These are phyloP conservation scores for Drosophila novamexicana DNA, from an alignment of 1,140 invertebrate species.

Conservation along the genomic window DNA sequence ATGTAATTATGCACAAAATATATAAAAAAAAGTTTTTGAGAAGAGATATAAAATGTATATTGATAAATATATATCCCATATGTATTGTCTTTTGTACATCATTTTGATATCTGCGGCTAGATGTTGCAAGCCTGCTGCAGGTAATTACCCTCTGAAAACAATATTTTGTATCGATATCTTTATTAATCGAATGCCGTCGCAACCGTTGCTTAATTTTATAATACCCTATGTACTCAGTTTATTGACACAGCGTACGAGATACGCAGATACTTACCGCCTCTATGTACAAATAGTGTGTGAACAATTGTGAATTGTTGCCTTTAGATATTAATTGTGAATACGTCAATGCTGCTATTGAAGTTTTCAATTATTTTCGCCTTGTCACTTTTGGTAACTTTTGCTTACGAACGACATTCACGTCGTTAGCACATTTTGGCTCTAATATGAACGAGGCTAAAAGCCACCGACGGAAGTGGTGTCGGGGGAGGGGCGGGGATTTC, in stretches of 20 bases:
- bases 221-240: not conserved
- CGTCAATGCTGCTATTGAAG: slow-evolving; percentile 36
- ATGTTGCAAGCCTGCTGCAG: no score
- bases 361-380: slow-evolving; percentile 37
- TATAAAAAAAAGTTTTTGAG: no score
- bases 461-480: not conserved
- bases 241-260: not conserved
- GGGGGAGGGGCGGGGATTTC: not conserved
- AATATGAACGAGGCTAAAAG: slow-evolving; percentile 8
- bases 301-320: slow-evolving; percentile 29
- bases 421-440: slow-evolving; percentile 30
- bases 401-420: slow-evolving; percentile 15
- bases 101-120: not conserved
- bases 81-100: not conserved
- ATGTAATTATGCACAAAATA: no score
- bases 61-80: not conserved
- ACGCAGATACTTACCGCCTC: not conserved
- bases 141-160: no score
- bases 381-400: slow-evolving; percentile 27
- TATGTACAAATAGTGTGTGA: slow-evolving; percentile 5
- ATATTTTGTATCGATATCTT: no score
- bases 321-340: slow-evolving; percentile 37
- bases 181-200: not conserved
- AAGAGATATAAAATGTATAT: no score
- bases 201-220: not conserved